phyloP scores from a whole-genome alignment of 1,140 invertebrate species.

The Batillaria attramentaria region DNA sequence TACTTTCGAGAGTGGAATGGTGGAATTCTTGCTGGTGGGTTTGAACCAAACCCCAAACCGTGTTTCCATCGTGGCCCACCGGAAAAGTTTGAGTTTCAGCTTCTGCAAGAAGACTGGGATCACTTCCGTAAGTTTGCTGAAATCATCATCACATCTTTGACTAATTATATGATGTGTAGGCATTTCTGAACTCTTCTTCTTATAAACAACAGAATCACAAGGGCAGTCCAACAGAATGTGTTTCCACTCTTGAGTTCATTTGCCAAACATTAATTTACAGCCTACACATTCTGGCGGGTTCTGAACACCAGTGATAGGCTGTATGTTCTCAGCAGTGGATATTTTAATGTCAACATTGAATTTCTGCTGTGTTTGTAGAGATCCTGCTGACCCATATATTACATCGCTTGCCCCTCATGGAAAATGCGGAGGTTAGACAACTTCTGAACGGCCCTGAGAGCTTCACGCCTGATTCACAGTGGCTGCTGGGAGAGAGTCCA shows the following conservation, averaged over 20 bases:
- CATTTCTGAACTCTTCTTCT: too few relatives aligned
- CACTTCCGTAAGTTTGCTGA: slow-evolving; percentile 87
- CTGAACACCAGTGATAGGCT: too few relatives aligned
- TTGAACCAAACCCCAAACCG: slow-evolving; percentile 88
- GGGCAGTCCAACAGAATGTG: too few relatives aligned
- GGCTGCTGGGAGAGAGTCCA: slow-evolving; percentile 88
- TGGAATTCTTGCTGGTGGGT: slow-evolving; percentile 85
- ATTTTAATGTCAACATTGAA: not conserved
- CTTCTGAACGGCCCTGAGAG: slow-evolving; percentile 92
- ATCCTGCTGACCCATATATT: slow-evolving; percentile 88
- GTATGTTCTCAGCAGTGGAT: too few relatives aligned
- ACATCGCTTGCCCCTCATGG: slow-evolving; percentile 85
- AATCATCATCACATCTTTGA: too few relatives aligned
- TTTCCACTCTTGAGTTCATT: too few relatives aligned
- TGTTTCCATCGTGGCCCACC: slow-evolving; percentile 83
- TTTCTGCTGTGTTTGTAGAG: slow-evolving; percentile 70
- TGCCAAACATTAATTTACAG: too few relatives aligned
- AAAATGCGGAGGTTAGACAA: slow-evolving; percentile 79
- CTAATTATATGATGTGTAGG: too few relatives aligned
- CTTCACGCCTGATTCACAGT: slow-evolving; percentile 85
- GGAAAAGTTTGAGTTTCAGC: slow-evolving; percentile 73
- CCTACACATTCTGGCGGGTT: too few relatives aligned
- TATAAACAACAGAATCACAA: too few relatives aligned
- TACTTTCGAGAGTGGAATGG: slow-evolving; percentile 84
- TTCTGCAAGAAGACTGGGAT: slow-evolving; percentile 89